phyloP scores from a whole-genome alignment of 1,140 invertebrate genomes.

The Drosophila persimilis region DNA sequence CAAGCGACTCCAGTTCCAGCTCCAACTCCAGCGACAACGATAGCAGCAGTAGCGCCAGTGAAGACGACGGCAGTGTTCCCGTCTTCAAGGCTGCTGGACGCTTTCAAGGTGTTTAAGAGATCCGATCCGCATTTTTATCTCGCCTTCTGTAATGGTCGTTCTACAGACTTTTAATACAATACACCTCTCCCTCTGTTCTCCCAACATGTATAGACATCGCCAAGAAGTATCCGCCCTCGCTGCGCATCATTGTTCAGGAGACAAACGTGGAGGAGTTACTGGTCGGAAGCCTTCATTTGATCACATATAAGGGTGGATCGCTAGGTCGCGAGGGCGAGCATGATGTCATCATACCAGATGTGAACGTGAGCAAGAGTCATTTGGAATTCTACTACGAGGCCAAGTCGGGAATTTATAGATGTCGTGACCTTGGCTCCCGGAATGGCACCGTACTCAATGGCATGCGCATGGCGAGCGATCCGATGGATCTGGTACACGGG shows the following conservation, averaged over 20 bases:
- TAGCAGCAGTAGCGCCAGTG: conserved; percentile 27
- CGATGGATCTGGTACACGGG: conserved; percentile 88
- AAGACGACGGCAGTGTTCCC: conserved; percentile 75
- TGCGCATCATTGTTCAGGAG: conserved; percentile 92
- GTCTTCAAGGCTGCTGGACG: conserved; percentile 71
- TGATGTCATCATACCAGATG: conserved; percentile 90
- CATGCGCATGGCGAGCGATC: conserved; percentile 88
- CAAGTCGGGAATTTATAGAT: conserved; percentile 86
- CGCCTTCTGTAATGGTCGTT: background rate
- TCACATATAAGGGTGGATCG: conserved; percentile 93
- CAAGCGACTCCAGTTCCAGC: conserved; percentile 44
- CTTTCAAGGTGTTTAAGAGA: conserved; percentile 75
- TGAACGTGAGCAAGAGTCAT: conserved; percentile 93
- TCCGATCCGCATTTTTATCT: conserved; percentile 70
- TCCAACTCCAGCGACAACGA: conserved; percentile 39
- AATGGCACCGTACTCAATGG: conserved; percentile 95
- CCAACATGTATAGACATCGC: conserved; percentile 85
- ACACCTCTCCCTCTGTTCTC: background rate
- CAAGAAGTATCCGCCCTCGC: conserved; percentile 91
- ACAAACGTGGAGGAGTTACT: conserved; percentile 88
- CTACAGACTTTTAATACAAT: background rate
- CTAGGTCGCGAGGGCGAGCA: conserved; percentile 92
- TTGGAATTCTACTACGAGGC: conserved; percentile 88
- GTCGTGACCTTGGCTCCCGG: conserved; percentile 92
- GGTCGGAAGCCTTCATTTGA: conserved; percentile 91